Base-by-base conservation (phyloP, 2,797 vertebrate genomes). In the Pangasius larnaudii region DNA sequence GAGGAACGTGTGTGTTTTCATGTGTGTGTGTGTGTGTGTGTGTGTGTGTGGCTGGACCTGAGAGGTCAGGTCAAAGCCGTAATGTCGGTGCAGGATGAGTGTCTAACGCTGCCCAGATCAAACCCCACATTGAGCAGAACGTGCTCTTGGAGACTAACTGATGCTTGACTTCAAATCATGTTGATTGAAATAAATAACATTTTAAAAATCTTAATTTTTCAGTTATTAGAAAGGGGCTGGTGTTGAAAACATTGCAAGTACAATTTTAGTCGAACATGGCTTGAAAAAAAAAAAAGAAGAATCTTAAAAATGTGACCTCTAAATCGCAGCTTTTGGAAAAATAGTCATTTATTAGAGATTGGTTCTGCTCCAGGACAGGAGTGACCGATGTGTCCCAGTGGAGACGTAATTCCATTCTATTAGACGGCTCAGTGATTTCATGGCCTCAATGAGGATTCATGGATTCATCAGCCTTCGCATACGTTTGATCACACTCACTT, bases 231-330 rank as follows among this genome's bases (percentile, higher is more conserved):
- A 16, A 49, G 18, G 19, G 19, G 39, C 39, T 0, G 4, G 69
- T 72, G 18, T 33, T 58, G 10, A 79, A 53, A 81, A 39, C 10
- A 2, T 22, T 39, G n/a, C 51, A 30, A 65, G 3, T 58, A 56
- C 18, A 56, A 24, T 7, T 46, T 27, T 0, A 16, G 30, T 42
- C 10, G 16, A 79, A 58, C n/a, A 16, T 9, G 56, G 16, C 36
- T 46, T 42, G 39, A 13, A 61, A 78, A 78, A 72, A 80, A 22
- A 77, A 22, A 71, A 86, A 90, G 90, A 93, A 93, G 90, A 93
- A 94, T 93, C 87, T 92, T 90, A 95, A 93, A 93, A 94, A 94
- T 94, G 91, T 94, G 93, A 95, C 95, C 95, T 91, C 92, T 91
- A 88, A 85, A 91, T 89, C 89, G 85, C 42, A 88, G 90, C 90